Evolutionary conservation across 2,797 vertebrate species (phyloP).

Genomic region (Darevskia nairensis): DNA sequence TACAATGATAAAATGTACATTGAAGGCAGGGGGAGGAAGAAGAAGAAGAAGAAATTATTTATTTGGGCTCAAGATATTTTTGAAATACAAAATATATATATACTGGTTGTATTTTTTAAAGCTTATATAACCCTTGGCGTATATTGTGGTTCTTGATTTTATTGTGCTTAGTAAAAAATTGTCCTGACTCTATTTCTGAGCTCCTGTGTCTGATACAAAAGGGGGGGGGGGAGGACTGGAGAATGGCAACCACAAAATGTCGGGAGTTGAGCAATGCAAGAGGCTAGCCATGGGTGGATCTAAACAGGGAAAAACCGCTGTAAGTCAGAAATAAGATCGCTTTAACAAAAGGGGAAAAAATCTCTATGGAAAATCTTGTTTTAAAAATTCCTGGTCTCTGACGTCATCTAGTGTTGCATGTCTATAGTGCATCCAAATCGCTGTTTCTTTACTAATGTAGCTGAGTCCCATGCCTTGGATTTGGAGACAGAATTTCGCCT

Average conservation of each 20-base stretch:
- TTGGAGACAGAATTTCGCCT: background rate
- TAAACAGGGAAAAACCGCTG: too few relatives aligned
- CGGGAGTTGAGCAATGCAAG: too few relatives aligned
- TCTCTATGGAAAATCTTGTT: too few relatives aligned
- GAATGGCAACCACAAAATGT: background rate
- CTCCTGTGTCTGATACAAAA: conserved; percentile 54
- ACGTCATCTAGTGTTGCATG: too few relatives aligned
- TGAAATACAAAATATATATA: conserved; percentile 77
- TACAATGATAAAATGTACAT: conserved; percentile 74
- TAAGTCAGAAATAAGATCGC: too few relatives aligned
- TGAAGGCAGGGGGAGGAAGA: conserved; percentile 45
- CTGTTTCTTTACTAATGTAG: too few relatives aligned
- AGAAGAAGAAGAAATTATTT: conserved; percentile 74
- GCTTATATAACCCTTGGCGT: conserved; percentile 73
- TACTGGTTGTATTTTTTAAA: conserved; percentile 80
- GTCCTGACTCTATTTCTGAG: conserved; percentile 65
- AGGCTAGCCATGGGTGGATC: too few relatives aligned
- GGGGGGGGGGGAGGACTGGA: too few relatives aligned
- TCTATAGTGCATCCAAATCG: too few relatives aligned
- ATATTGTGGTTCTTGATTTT: conserved; percentile 74
- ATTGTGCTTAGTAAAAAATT: conserved; percentile 76
- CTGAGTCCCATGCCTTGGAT: too few relatives aligned
- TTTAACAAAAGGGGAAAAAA: too few relatives aligned
- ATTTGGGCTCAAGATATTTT: conserved; percentile 82
- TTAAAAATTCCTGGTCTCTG: too few relatives aligned